Evolutionary conservation across 2,888 invertebrate species (phyloP).

Genomic region (Sesia bembeciformis): DNA sequence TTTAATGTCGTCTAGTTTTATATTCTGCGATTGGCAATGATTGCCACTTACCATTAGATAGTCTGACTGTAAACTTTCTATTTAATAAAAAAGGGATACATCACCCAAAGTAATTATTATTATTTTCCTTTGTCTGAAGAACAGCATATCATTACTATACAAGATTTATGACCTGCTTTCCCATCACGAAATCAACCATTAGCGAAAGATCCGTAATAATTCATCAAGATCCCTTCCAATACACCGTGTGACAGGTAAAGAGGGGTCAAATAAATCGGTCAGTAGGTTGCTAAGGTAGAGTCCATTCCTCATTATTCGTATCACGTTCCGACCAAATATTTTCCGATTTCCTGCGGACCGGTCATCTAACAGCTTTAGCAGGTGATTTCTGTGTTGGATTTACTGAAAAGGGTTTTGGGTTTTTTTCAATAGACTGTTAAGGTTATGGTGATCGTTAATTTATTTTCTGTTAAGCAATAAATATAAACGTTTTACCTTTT

Average conservation of each 20-base stretch:
- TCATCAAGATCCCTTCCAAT: conserved; percentile 6
- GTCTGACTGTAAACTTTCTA: too few relatives aligned
- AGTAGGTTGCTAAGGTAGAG: conserved; percentile 3
- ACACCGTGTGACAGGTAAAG: conserved; percentile 4
- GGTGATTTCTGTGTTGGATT: conserved; percentile 15
- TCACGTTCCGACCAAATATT: conserved; percentile 21
- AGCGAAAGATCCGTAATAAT: conserved; percentile 6
- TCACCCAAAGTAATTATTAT: too few relatives aligned
- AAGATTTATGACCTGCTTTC: conserved; percentile 1
- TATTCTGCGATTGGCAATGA: too few relatives aligned
- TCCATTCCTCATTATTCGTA: conserved; percentile 11
- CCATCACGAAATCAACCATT: conserved; percentile 9
- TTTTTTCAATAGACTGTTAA: conserved; percentile 2
- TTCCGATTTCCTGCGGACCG: conserved; percentile 14
- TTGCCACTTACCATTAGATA: too few relatives aligned
- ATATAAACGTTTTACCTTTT: too few relatives aligned
- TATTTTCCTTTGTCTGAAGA: too few relatives aligned
- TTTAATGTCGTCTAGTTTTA: too few relatives aligned
- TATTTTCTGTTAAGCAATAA: too few relatives aligned
- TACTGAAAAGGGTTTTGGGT: conserved; percentile 11
- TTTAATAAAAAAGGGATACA: too few relatives aligned
- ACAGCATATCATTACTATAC: too few relatives aligned
- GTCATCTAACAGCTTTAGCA: conserved; percentile 17
- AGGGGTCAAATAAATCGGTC: conserved; percentile 8
- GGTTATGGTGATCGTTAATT: not conserved